phyloP scores from a whole-genome alignment of 2,888 invertebrate species.

The Gnatocerus cornutus region DNA sequence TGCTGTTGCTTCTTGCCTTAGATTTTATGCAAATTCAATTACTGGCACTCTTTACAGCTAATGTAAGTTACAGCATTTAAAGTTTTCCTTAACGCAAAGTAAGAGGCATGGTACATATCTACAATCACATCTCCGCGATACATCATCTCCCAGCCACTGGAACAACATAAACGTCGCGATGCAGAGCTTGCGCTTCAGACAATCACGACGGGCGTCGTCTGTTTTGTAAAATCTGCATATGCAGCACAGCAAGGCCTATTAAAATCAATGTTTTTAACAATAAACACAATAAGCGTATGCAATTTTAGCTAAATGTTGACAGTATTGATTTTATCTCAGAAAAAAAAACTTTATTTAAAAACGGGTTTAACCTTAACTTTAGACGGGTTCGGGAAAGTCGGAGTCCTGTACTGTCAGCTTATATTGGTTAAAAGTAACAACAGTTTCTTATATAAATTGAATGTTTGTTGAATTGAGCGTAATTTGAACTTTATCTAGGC shows the following conservation, averaged over 20 bases:
- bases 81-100: neutral
- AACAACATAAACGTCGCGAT: slow-evolving; percentile 16
- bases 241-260: neutral
- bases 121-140: slow-evolving; percentile 19
- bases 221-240: slow-evolving; percentile 40
- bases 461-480: no score
- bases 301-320: neutral
- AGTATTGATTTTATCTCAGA: neutral
- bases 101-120: neutral
- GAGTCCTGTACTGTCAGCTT: no score
- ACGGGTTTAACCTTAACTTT: neutral
- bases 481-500: no score
- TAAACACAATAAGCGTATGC: neutral
- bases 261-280: slow-evolving; percentile 5
- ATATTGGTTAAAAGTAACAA: no score
- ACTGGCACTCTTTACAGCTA: neutral
- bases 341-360: neutral
- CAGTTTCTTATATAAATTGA: no score
- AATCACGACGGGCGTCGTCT: slow-evolving; percentile 9
- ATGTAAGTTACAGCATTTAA: neutral
- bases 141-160: slow-evolving; percentile 27
- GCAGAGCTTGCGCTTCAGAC: slow-evolving; percentile 19
- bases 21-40: neutral
- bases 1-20: slow-evolving; percentile 4
- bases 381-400: no score